Evolutionary conservation across 2,113 vertebrate genomes (phyloP).

Genomic region (Tiliqua scincoides): DNA sequence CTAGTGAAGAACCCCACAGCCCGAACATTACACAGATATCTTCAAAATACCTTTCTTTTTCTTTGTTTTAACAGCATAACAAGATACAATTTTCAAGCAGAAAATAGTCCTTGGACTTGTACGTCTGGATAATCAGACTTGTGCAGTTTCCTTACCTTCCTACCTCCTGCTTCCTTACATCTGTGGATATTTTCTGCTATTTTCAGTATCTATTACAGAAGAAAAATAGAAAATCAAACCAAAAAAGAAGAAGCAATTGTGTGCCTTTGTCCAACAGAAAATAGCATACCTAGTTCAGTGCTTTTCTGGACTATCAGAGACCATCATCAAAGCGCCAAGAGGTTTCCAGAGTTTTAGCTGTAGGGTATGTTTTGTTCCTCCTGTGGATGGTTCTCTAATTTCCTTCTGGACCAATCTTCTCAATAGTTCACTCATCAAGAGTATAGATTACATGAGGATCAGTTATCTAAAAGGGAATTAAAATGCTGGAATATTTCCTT

Average conservation of each 20-base stretch:
- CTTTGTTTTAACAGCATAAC: too few relatives aligned
- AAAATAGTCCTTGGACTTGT: not conserved
- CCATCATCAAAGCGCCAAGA: not conserved
- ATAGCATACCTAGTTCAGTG: not conserved
- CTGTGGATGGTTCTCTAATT: constrained; percentile 25
- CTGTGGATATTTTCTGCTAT: not conserved
- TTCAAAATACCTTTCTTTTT: too few relatives aligned
- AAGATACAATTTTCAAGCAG: too few relatives aligned
- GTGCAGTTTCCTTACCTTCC: not conserved
- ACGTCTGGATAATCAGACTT: not conserved
- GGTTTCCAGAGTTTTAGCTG: constrained; percentile 28
- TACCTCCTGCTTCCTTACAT: not conserved
- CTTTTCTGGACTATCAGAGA: constrained; percentile 37
- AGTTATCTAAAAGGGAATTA: constrained; percentile 51
- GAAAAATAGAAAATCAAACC: constrained; percentile 15
- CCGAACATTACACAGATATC: too few relatives aligned
- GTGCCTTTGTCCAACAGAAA: not conserved
- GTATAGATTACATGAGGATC: constrained; percentile 25
- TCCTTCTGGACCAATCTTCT: not conserved
- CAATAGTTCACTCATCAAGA: constrained; percentile 30
- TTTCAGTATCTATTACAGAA: constrained; percentile 16
- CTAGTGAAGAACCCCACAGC: too few relatives aligned
- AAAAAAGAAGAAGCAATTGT: not conserved
- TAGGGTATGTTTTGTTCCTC: not conserved
- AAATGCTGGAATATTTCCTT: constrained; percentile 39